A percentile compares a stretch with the other conserved stretches of the same genome.
Conservation (phyloP, 2,888 invertebrate genomes). For the Pocota personata region DNA sequence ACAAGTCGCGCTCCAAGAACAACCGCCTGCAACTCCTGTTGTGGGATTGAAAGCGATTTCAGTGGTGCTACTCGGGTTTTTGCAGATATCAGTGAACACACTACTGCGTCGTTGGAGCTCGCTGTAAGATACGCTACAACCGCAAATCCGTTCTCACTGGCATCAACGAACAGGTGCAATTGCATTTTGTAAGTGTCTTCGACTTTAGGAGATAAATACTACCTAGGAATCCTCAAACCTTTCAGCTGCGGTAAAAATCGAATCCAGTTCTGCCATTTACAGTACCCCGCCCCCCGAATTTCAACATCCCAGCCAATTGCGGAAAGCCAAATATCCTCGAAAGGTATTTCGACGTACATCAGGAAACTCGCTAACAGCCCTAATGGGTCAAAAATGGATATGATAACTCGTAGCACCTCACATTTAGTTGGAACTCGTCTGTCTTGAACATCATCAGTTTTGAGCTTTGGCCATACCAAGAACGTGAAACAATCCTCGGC, state of each 20-base stretch:
- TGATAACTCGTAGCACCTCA: no score
- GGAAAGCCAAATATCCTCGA: neutral
- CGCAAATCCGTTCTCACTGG: slow-evolving; percentile 52
- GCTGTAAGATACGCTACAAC: slow-evolving; percentile 56
- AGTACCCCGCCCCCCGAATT: neutral
- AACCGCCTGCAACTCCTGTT: slow-evolving; percentile 74
- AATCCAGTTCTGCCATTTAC: neutral
- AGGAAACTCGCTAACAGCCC: neutral
- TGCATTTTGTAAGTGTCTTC: neutral
- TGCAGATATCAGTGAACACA: slow-evolving; percentile 17
- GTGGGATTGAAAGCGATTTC: slow-evolving; percentile 51
- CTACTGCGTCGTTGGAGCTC: neutral
- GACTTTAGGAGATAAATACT: neutral
- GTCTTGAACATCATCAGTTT: no score
- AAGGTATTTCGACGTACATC: neutral
- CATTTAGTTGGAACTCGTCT: no score
- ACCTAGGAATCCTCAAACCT: neutral
- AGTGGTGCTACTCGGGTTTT: slow-evolving; percentile 51
- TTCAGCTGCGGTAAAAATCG: neutral
- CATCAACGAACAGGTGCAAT: slow-evolving; percentile 71
- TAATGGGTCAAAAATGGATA: no score
- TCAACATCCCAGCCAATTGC: neutral
- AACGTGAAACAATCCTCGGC: no score
- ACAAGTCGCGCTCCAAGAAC: slow-evolving; percentile 67
- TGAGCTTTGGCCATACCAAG: no score